Conservation (phyloP, 2,888 invertebrate species). For the Sisyra nigra region DNA sequence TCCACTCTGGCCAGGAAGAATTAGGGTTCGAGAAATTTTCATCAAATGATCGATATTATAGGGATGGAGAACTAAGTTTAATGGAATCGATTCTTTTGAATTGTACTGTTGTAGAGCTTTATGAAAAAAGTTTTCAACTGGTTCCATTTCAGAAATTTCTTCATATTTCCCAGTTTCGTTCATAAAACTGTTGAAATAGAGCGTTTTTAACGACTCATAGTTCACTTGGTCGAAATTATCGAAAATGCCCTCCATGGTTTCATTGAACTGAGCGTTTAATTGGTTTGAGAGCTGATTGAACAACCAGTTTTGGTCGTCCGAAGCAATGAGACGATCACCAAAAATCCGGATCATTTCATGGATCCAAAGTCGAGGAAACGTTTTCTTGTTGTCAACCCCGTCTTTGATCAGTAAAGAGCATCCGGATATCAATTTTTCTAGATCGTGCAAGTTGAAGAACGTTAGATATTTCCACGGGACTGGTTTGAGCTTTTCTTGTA, state of each 20-base stretch:
- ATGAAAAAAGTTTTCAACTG: conserved; percentile 47
- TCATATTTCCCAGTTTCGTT: conserved; percentile 72
- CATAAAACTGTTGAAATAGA: conserved; percentile 65
- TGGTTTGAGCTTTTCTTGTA: conserved; percentile 51
- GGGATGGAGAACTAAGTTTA: conserved; percentile 71
- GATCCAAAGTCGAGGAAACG: conserved; percentile 62
- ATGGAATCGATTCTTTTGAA: conserved; percentile 25
- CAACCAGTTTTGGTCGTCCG: conserved; percentile 54
- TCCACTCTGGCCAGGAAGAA: conserved; percentile 63
- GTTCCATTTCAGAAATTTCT: conserved; percentile 57
- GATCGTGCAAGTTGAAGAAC: conserved; percentile 70
- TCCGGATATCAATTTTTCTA: conserved; percentile 67
- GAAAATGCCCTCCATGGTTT: conserved; percentile 58
- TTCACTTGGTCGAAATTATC: conserved; percentile 46
- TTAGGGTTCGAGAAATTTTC: conserved; percentile 59
- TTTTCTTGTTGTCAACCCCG: conserved; percentile 43
- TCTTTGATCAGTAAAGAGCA: conserved; percentile 72
- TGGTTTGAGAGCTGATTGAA: conserved; percentile 49
- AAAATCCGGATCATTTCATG: conserved; percentile 78
- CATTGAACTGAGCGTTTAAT: conserved; percentile 61
- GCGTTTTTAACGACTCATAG: conserved; percentile 33
- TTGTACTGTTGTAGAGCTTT: conserved; percentile 63
- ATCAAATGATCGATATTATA: conserved; percentile 74
- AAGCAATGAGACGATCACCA: conserved; percentile 61
- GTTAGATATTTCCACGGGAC: conserved; percentile 77